These are phyloP conservation scores for Neosilurus hyrtlii DNA, from an alignment of 2,797 vertebrate genomes.

Conservation along the genomic window DNA sequence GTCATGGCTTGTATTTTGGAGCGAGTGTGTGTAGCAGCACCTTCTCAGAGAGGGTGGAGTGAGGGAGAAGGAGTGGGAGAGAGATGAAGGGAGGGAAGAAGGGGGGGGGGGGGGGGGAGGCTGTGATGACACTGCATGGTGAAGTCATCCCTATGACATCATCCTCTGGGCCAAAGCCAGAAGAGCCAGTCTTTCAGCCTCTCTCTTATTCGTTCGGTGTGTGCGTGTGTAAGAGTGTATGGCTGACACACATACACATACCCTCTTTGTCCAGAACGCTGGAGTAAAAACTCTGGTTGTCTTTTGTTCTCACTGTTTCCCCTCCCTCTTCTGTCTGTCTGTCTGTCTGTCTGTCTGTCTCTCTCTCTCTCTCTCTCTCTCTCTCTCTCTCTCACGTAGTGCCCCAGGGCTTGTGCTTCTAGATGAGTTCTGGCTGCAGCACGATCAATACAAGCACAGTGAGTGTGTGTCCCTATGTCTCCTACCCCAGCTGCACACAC, in stretches of 20 bases:
- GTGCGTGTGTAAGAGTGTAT: slow-evolving; percentile 24
- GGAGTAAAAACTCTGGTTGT: slow-evolving; percentile 54
- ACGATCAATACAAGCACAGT: slow-evolving; percentile 54
- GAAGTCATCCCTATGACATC: slow-evolving; percentile 66
- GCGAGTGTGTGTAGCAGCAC: slow-evolving; percentile 47
- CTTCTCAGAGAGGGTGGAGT: slow-evolving; percentile 47
- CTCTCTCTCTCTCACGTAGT: slow-evolving; percentile 39
- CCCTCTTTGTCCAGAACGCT: slow-evolving; percentile 52
- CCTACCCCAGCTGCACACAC: slow-evolving; percentile 43
- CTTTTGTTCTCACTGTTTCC: slow-evolving; percentile 47
- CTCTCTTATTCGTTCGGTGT: slow-evolving; percentile 41
- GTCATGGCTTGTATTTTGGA: slow-evolving; percentile 48
- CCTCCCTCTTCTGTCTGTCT: slow-evolving; percentile 39
- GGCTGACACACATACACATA: slow-evolving; percentile 39
- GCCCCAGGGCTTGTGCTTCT: slow-evolving; percentile 50
- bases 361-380: slow-evolving; percentile 33
- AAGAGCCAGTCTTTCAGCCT: slow-evolving; percentile 49
- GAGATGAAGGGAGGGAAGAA: slow-evolving; percentile 28
- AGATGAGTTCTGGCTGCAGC: slow-evolving; percentile 53
- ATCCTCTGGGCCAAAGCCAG: slow-evolving; percentile 60
- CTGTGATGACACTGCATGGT: slow-evolving; percentile 63
- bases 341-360: slow-evolving; percentile 28
- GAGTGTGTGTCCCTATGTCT: slow-evolving; percentile 48
- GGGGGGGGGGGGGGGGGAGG: slow-evolving; percentile 46
- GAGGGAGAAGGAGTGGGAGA: slow-evolving; percentile 27